Conservation (phyloP, 2,113 vertebrate species). For the Bungarus multicinctus region DNA sequence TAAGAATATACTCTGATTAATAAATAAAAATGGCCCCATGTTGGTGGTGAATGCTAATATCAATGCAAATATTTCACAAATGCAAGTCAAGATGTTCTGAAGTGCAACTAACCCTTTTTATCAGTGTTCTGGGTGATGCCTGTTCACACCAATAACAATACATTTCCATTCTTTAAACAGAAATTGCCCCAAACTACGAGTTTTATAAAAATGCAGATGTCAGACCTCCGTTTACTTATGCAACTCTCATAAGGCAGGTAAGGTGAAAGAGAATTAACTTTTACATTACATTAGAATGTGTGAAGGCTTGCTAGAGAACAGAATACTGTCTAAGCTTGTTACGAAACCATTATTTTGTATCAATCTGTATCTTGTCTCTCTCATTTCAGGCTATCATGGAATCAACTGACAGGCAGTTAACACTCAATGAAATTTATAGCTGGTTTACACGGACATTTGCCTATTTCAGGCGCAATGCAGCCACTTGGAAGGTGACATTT, state of each 20-base stretch:
- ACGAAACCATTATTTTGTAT: conserved; percentile 90
- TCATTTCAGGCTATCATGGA: conserved; percentile 99
- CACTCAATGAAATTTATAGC: conserved; percentile 99
- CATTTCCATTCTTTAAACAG: conserved; percentile 82
- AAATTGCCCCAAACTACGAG: conserved; percentile 99
- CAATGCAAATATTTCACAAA: conserved; percentile 51
- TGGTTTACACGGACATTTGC: conserved; percentile 99
- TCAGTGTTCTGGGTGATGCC: conserved; percentile 64
- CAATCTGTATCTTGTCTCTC: conserved; percentile 85
- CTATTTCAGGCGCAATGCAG: conserved; percentile 99
- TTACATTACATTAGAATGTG: conserved; percentile 92
- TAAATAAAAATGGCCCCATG: conserved; percentile 18
- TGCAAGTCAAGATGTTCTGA: conserved; percentile 35
- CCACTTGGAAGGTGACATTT: conserved; percentile 97
- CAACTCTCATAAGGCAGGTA: conserved; percentile 99
- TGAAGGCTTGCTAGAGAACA: conserved; percentile 77
- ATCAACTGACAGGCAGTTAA: conserved; percentile 99
- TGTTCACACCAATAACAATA: conserved; percentile 53
- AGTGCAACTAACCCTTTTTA: conserved; percentile 60
- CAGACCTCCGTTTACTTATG: conserved; percentile 99
- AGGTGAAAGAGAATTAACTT: conserved; percentile 89
- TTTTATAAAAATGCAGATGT: conserved; percentile 99
- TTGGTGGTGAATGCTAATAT: conserved; percentile 18
- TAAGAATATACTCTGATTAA: conserved; percentile 42
- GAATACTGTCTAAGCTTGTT: conserved; percentile 77